Conservation (phyloP, 53 echinoderm and acorn worm species). For the Henricia sp. region DNA sequence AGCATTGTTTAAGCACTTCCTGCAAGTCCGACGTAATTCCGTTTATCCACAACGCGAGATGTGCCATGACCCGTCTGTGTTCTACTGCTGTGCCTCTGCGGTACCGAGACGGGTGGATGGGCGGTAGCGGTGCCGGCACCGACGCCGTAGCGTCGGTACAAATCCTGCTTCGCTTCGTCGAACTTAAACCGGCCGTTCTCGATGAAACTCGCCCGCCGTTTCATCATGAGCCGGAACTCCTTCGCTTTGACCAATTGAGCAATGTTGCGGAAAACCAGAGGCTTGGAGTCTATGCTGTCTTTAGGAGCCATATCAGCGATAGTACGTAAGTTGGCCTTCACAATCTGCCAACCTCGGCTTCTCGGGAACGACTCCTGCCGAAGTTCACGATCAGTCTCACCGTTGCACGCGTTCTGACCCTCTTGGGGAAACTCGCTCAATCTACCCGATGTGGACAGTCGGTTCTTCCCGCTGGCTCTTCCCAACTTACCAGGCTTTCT, state of each 20-base stretch:
- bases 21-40: conserved; percentile 22
- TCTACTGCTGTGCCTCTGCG: not conserved
- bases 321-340: conserved; percentile 58
- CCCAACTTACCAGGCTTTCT: not conserved
- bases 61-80: not conserved
- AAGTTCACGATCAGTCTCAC: not conserved
- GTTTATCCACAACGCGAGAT: conserved; percentile 19
- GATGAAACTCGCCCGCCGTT: conserved; percentile 84
- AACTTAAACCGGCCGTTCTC: conserved; percentile 94
- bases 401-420: not conserved
- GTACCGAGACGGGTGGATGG: not conserved
- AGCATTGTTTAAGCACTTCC: conserved; percentile 21
- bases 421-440: not conserved
- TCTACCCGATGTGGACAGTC: not conserved
- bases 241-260: conserved; percentile 88
- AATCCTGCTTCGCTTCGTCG: conserved; percentile 91
- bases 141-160: conserved; percentile 76
- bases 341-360: conserved; percentile 86
- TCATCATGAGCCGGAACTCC: conserved; percentile 89
- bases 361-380: not conserved
- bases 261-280: conserved; percentile 75
- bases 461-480: not conserved
- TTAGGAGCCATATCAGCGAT: conserved; percentile 87
- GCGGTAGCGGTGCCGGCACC: not conserved
- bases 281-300: conserved; percentile 78